These are phyloP conservation scores for Apocheima hispidaria DNA, from an alignment of 2,888 invertebrate species.

Conservation along the genomic window DNA sequence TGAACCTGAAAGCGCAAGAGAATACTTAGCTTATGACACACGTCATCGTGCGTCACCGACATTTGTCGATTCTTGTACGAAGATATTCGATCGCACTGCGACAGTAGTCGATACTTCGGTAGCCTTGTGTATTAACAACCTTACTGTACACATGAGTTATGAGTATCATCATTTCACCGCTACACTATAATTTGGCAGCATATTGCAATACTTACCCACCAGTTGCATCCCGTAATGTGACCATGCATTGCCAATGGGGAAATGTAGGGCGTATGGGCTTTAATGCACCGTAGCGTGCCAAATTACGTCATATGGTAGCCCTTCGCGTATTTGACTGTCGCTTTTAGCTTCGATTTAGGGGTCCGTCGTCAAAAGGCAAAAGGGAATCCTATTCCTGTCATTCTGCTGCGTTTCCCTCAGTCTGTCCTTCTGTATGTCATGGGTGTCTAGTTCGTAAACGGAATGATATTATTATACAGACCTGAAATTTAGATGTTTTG, in stretches of 20 bases:
- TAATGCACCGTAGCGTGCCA: conserved; percentile 34
- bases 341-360: conserved; percentile 13
- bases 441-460: too few relatives aligned
- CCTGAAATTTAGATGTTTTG: too few relatives aligned
- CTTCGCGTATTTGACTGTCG: conserved; percentile 6
- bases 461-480: too few relatives aligned
- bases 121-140: background rate
- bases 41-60: too few relatives aligned
- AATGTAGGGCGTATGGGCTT: conserved; percentile 21
- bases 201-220: conserved; percentile 23
- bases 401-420: too few relatives aligned
- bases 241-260: conserved; percentile 17
- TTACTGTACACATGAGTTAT: background rate
- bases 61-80: background rate
- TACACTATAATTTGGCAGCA: conserved; percentile 30
- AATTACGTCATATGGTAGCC: conserved; percentile 22
- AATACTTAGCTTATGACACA: too few relatives aligned
- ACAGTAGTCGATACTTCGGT: background rate
- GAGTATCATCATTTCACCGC: conserved; percentile 10
- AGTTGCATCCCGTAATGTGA: conserved; percentile 34
- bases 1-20: too few relatives aligned
- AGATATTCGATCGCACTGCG: too few relatives aligned
- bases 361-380: too few relatives aligned
- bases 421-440: too few relatives aligned
- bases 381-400: too few relatives aligned